Evolutionary conservation across 2,888 invertebrate species (phyloP).

Genomic region (Parnassius orleans): DNA sequence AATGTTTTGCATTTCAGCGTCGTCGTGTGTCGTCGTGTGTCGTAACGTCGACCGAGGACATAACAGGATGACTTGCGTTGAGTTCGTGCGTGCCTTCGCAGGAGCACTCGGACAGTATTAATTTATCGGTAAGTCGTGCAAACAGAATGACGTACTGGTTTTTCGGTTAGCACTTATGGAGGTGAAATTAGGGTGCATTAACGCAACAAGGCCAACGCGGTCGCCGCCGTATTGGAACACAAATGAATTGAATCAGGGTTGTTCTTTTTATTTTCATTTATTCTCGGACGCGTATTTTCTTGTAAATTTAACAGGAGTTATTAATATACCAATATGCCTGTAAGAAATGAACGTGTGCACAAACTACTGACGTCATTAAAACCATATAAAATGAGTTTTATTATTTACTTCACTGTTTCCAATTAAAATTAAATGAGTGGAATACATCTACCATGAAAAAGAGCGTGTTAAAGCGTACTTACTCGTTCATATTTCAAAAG

Average conservation of each 20-base stretch:
- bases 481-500: too few species aligned
- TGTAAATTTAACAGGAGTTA: too few species aligned
- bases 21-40: slow-evolving; percentile 6
- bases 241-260: slow-evolving; percentile 9
- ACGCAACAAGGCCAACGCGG: slow-evolving; percentile 72
- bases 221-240: slow-evolving; percentile 41
- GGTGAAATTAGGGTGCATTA: slow-evolving; percentile 79
- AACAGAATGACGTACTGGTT: slow-evolving; percentile 72
- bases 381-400: too few species aligned
- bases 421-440: too few species aligned
- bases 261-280: not conserved
- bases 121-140: slow-evolving; percentile 76
- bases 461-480: too few species aligned
- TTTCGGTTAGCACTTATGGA: slow-evolving; percentile 61
- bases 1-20: not conserved
- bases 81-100: slow-evolving; percentile 55
- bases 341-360: too few species aligned
- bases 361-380: too few species aligned
- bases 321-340: too few species aligned
- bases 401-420: too few species aligned
- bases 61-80: slow-evolving; percentile 28
- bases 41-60: slow-evolving; percentile 9
- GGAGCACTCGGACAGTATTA: slow-evolving; percentile 64
- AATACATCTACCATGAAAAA: too few species aligned
- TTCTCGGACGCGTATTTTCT: too few species aligned